These are phyloP conservation scores for Andrena dorsata DNA, from an alignment of 2,888 invertebrate genomes.

Conservation along the genomic window DNA sequence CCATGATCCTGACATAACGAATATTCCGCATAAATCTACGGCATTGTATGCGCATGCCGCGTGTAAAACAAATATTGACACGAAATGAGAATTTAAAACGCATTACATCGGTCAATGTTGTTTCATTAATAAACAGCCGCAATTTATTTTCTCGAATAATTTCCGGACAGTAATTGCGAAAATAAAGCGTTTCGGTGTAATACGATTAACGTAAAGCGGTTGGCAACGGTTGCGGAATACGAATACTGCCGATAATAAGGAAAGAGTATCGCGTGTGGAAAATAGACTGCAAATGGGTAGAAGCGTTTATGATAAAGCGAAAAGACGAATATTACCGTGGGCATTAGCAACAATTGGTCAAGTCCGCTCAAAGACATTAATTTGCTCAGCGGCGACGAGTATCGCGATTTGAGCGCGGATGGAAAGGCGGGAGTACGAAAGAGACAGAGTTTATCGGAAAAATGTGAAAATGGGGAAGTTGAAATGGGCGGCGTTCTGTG, in stretches of 20 bases:
- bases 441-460: conserved; percentile 10
- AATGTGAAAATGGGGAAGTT: conserved; percentile 8
- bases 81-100: background rate
- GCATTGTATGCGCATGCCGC: background rate
- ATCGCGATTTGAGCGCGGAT: background rate
- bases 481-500: background rate
- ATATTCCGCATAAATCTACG: no score
- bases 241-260: no score
- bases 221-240: background rate
- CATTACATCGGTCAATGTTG: background rate
- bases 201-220: background rate
- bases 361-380: background rate
- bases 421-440: background rate
- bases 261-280: background rate
- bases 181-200: background rate
- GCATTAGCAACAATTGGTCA: background rate
- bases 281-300: background rate
- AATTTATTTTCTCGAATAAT: background rate
- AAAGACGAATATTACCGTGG: background rate
- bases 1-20: background rate
- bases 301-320: background rate
- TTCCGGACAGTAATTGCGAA: background rate
- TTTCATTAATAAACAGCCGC: background rate
- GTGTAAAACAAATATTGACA: background rate
- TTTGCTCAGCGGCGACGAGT: background rate